These are phyloP conservation scores for Marisa cornuarietis DNA, from an alignment of 1,140 invertebrate species.

Conservation along the genomic window DNA sequence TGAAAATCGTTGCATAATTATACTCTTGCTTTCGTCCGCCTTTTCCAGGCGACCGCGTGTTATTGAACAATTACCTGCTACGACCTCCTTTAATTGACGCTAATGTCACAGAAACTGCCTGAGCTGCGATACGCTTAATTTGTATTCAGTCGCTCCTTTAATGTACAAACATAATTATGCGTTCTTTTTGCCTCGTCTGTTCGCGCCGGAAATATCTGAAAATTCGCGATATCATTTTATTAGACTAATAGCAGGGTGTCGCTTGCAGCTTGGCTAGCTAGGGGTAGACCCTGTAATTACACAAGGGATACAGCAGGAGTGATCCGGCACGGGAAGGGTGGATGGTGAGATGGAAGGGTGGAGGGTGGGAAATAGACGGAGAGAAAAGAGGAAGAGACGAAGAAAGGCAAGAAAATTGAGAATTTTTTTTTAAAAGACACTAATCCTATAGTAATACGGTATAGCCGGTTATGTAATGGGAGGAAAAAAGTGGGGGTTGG, in stretches of 20 bases:
- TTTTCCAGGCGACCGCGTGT: neutral
- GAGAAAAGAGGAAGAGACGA: neutral
- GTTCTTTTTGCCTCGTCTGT: slow-evolving; percentile 17
- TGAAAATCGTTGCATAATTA: slow-evolving; percentile 28
- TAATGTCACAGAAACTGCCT: slow-evolving; percentile 14
- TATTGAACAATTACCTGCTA: slow-evolving; percentile 25
- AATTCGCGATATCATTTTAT: slow-evolving; percentile 32
- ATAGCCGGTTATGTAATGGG: no score
- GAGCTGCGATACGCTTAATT: slow-evolving; percentile 14
- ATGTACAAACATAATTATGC: slow-evolving; percentile 27
- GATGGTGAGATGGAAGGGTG: neutral
- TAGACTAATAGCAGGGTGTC: slow-evolving; percentile 22
- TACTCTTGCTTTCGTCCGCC: neutral
- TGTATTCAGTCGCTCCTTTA: slow-evolving; percentile 23
- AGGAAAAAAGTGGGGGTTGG: no score
- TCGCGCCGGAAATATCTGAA: slow-evolving; percentile 21
- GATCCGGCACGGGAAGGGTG: neutral
- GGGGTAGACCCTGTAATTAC: no score
- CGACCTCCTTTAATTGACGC: slow-evolving; percentile 16
- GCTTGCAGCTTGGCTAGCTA: slow-evolving; percentile 5
- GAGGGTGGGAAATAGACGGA: neutral
- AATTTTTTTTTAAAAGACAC: neutral
- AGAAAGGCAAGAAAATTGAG: slow-evolving; percentile 5
- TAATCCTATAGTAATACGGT: no score
- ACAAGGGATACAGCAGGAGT: no score